A percentile compares a stretch with the other conserved stretches of the same genome.
Evolutionary conservation across 2,113 vertebrate species (phyloP).

Genomic region (Nematolebias whitei): DNA sequence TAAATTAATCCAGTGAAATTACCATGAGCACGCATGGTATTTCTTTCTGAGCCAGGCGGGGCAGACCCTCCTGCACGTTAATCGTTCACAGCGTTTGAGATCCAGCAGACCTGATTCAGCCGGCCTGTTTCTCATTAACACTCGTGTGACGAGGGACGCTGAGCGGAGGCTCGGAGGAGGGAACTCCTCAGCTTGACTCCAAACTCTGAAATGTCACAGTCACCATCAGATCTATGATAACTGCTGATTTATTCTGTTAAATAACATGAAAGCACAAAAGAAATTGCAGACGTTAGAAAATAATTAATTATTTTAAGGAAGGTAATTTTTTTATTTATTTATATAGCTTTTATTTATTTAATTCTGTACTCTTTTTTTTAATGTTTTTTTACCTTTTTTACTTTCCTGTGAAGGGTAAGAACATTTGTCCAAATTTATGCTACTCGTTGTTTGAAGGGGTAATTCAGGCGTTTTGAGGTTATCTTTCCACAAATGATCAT

Average conservation of each 20-base stretch:
- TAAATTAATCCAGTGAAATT: conserved; percentile 69
- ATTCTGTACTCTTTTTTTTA: too few species aligned
- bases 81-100: conserved; percentile 76
- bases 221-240: conserved; percentile 60
- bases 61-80: conserved; percentile 61
- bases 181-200: conserved; percentile 33
- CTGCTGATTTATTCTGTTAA: conserved; percentile 48
- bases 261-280: too few species aligned
- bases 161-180: conserved; percentile 29
- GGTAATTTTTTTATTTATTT: too few species aligned
- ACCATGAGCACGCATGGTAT: conserved; percentile 58
- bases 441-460: too few species aligned
- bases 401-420: too few species aligned
- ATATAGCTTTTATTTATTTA: too few species aligned
- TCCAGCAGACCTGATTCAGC: conserved; percentile 57
- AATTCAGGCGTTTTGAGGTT: too few species aligned
- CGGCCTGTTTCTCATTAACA: conserved; percentile 71
- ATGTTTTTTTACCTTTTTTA: too few species aligned
- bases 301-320: too few species aligned
- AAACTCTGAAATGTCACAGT: conserved; percentile 35
- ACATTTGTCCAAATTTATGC: too few species aligned
- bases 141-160: conserved; percentile 40
- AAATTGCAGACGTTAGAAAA: too few species aligned
- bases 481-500: too few species aligned
- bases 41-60: conserved; percentile 53